Evolutionary conservation across 2,888 invertebrate genomes (phyloP).

Genomic region (Syrphus vitripennis): DNA sequence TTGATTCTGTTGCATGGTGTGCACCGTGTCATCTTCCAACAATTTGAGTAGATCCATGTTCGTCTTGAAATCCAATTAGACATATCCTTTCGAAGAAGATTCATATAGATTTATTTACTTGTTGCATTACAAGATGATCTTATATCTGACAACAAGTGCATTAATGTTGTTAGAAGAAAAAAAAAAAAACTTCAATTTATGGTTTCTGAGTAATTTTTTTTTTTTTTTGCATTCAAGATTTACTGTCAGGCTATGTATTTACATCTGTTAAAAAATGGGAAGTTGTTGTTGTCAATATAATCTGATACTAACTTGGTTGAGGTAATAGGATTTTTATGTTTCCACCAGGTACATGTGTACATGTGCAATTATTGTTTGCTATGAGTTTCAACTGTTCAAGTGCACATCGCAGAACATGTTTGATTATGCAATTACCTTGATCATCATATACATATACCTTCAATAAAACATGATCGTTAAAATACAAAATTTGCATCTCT

Average conservation of each 20-base stretch:
- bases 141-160: neutral
- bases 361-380: neutral
- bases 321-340: neutral
- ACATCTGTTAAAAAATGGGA: neutral
- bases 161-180: neutral
- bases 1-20: neutral
- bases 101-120: neutral
- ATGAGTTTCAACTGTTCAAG: neutral
- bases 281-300: neutral
- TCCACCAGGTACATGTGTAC: neutral
- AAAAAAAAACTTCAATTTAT: neutral
- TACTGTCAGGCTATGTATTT: neutral
- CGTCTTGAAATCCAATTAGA: neutral
- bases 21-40: neutral
- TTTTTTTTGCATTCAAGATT: neutral
- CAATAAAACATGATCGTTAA: neutral
- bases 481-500: neutral
- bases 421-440: neutral
- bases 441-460: too few species aligned
- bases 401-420: neutral
- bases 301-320: neutral
- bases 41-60: neutral
- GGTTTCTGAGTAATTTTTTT: neutral
- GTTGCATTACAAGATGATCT: slow-evolving; percentile 3
- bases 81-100: neutral